A percentile compares a stretch with the other conserved stretches of the same genome.
Conservation (phyloP, 2,113 vertebrate genomes). For the Percopsis transmontana region DNA sequence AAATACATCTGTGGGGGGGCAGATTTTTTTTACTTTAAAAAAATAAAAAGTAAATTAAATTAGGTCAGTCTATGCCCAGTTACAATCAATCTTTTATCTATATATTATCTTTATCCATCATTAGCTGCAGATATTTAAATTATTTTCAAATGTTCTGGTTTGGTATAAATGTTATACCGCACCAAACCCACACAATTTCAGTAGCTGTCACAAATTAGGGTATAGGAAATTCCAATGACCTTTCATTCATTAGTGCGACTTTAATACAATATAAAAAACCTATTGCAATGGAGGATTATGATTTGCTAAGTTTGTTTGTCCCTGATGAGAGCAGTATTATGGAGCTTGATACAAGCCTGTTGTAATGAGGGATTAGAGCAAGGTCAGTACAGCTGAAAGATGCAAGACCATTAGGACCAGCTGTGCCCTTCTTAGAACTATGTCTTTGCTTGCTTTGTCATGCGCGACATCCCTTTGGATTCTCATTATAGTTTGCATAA, state of each 20-base stretch:
- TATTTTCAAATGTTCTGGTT: no score
- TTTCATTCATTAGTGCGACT: constrained; percentile 47
- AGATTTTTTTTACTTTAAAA: not conserved
- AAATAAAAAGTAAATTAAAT: not conserved
- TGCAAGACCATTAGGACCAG: constrained; percentile 47
- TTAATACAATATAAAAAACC: constrained; percentile 26
- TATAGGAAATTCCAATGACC: constrained; percentile 46
- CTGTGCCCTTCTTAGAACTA: constrained; percentile 40
- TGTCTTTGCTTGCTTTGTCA: constrained; percentile 38
- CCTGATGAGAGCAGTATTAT: constrained; percentile 48
- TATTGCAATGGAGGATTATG: constrained; percentile 43
- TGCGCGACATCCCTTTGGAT: constrained; percentile 5
- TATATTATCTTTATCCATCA: no score
- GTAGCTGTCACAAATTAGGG: no score
- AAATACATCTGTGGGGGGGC: not conserved
- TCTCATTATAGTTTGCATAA: constrained; percentile 18
- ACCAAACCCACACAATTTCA: no score
- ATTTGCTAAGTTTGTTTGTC: constrained; percentile 51
- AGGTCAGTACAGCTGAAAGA: constrained; percentile 69
- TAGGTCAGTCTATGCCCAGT: not conserved
- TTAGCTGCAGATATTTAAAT: no score
- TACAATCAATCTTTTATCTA: no score
- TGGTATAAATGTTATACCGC: no score
- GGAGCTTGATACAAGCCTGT: constrained; percentile 40
- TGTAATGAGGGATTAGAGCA: constrained; percentile 75